These are phyloP conservation scores for Athripsodes cinereus DNA, from an alignment of 2,888 invertebrate genomes.

Conservation along the genomic window DNA sequence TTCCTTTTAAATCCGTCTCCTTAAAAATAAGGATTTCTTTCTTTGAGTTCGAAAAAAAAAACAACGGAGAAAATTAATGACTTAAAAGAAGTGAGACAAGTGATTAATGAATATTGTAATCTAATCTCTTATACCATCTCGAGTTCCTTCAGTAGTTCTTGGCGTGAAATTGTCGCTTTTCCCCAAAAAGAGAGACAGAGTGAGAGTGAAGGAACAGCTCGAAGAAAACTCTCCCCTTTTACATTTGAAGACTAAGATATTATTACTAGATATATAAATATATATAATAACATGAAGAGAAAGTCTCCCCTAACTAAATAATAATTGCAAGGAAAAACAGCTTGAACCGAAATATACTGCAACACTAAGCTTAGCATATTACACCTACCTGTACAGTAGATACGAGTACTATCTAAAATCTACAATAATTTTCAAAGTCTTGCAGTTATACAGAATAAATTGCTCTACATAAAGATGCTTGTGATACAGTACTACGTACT, in stretches of 20 bases:
- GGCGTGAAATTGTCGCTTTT: slow-evolving; percentile 5
- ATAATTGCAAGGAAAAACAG: slow-evolving; percentile 7
- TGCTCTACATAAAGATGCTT: too few species aligned
- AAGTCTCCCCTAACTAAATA: slow-evolving; percentile 5
- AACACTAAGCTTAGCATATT: too few species aligned
- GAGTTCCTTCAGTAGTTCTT: neutral
- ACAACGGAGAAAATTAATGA: slow-evolving; percentile 3
- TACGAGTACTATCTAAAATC: too few species aligned
- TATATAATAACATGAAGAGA: neutral
- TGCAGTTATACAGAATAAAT: too few species aligned
- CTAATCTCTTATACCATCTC: neutral
- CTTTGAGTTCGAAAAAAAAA: too few species aligned
- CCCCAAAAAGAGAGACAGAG: neutral
- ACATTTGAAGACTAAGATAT: too few species aligned
- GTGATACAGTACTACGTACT: too few species aligned
- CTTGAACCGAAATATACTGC: neutral
- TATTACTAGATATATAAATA: too few species aligned
- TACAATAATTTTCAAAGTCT: too few species aligned
- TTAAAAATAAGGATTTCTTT: neutral
- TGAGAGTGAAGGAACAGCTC: neutral
- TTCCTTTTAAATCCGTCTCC: neutral
- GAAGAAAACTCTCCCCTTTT: neutral
- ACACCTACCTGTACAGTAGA: too few species aligned
- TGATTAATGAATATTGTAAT: slow-evolving; percentile 4
- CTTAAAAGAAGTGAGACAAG: neutral